Evolutionary conservation across 1,140 invertebrate genomes (phyloP).

Genomic region (Megathymus violae): DNA sequence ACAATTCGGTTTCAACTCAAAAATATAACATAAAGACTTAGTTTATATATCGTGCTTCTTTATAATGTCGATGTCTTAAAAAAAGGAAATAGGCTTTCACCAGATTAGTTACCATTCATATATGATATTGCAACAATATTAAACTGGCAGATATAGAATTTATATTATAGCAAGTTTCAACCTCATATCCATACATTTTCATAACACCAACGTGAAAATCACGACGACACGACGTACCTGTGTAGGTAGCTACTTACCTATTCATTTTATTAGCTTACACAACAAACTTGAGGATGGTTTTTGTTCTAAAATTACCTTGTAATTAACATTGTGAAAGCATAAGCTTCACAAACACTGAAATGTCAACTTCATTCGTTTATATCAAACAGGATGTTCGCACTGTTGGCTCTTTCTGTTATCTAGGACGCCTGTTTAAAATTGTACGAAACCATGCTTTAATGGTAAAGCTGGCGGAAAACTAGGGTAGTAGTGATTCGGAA

Average conservation of each 20-base stretch:
- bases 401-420: slow-evolving; percentile 21
- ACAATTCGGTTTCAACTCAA: too few species aligned
- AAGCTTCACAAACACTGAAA: slow-evolving; percentile 2
- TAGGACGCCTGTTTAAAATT: slow-evolving; percentile 27
- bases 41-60: too few species aligned
- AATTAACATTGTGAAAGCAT: not conserved
- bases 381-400: slow-evolving; percentile 24
- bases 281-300: not conserved
- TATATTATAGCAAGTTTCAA: too few species aligned
- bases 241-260: not conserved
- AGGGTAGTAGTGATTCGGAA: not conserved
- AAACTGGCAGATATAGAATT: too few species aligned
- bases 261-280: not conserved
- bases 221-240: not conserved
- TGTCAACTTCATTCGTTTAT: slow-evolving; percentile 21
- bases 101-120: too few species aligned
- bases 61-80: too few species aligned
- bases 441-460: slow-evolving; percentile 15
- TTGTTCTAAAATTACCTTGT: not conserved
- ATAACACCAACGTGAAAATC: too few species aligned
- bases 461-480: slow-evolving; percentile 13
- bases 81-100: too few species aligned
- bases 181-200: too few species aligned
- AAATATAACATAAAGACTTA: too few species aligned
- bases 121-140: too few species aligned